Conservation (phyloP, 35 echinoderm and acorn worm genomes). For the Diadema setosum region DNA sequence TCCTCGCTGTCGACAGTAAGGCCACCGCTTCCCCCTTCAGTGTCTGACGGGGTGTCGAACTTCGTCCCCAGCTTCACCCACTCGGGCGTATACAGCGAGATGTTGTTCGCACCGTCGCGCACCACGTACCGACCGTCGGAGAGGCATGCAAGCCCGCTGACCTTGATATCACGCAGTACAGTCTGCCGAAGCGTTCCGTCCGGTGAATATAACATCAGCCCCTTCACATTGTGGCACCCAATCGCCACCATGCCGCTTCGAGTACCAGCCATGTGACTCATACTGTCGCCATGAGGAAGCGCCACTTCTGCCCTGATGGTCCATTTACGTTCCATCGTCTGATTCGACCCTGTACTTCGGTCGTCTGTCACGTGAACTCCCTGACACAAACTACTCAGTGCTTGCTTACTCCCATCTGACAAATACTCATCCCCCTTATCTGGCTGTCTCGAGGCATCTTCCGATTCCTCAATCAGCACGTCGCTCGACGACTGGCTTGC, state of each 20-base stretch:
- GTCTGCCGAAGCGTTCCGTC: neutral
- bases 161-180: neutral
- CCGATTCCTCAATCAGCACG: too few species aligned
- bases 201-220: neutral
- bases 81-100: neutral
- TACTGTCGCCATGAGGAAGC: neutral
- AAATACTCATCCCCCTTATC: too few species aligned
- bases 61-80: neutral
- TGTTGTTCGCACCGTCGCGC: neutral
- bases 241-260: neutral
- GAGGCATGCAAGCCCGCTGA: neutral
- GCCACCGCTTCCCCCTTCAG: neutral
- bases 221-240: neutral
- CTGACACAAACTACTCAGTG: too few species aligned
- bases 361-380: too few species aligned
- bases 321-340: neutral
- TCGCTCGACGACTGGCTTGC: too few species aligned
- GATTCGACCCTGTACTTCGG: too few species aligned
- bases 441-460: too few species aligned
- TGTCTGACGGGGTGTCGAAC: neutral
- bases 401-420: too few species aligned
- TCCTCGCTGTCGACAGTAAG: neutral
- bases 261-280: neutral
- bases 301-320: neutral
- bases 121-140: neutral